phyloP scores from a whole-genome alignment of 1,140 invertebrate genomes.

The Anastrepha ludens region DNA sequence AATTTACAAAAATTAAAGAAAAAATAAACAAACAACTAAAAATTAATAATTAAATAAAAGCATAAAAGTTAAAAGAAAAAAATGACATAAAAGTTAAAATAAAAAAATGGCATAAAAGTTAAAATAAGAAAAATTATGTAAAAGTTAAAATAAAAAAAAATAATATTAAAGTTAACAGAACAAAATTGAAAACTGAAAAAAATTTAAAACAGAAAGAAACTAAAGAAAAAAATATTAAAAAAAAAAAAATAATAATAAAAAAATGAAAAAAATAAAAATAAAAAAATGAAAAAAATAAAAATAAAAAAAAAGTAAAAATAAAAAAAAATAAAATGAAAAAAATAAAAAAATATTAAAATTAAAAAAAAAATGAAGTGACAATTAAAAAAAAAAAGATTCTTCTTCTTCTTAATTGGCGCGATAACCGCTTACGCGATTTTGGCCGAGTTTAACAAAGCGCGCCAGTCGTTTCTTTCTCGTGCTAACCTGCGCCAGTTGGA shows the following conservation, averaged over 20 bases:
- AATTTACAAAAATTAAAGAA: no score
- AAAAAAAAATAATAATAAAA: neutral
- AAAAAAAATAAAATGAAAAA: neutral
- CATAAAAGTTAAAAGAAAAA: neutral
- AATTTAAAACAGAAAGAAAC: neutral
- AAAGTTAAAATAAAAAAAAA: neutral
- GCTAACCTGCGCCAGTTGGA: no score
- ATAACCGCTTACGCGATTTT: no score
- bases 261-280: neutral
- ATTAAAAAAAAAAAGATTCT: no score
- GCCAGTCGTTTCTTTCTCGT: no score
- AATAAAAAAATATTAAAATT: slow-evolving; percentile 7
- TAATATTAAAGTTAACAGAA: neutral
- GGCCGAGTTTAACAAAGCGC: no score
- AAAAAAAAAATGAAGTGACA: neutral
- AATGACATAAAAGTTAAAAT: neutral
- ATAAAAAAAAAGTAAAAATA: neutral
- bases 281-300: neutral
- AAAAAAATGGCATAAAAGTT: neutral
- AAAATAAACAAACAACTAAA: no score
- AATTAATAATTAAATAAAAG: slow-evolving; percentile 25
- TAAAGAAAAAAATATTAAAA: neutral
- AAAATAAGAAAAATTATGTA: neutral
- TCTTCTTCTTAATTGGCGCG: no score
- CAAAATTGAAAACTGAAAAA: neutral